These are phyloP conservation scores for Otus sunia DNA, from an alignment of 2,113 vertebrate species.

Conservation along the genomic window DNA sequence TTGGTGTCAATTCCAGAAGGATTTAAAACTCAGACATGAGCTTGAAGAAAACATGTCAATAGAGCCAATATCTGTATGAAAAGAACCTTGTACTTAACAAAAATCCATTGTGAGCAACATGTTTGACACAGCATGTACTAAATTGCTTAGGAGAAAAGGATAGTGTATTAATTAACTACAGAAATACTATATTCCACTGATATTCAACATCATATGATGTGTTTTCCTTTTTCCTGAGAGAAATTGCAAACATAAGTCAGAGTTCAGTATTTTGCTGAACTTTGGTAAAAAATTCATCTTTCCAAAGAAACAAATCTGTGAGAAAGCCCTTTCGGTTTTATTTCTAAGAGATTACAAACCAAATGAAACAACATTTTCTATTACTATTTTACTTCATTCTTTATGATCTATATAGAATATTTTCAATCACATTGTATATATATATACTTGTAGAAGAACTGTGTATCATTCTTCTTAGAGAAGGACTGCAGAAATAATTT, in stretches of 20 bases:
- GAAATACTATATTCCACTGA: neutral
- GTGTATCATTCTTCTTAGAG: neutral
- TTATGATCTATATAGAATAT: neutral
- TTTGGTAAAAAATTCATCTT: neutral
- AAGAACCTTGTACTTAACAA: slow-evolving; percentile 25
- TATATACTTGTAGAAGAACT: neutral
- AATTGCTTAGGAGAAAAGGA: slow-evolving; percentile 20
- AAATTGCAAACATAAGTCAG: slow-evolving; percentile 4
- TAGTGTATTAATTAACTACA: neutral
- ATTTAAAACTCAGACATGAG: slow-evolving; percentile 55
- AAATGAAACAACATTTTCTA: neutral
- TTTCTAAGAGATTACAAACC: neutral
- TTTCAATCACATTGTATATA: neutral
- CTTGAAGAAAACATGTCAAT: slow-evolving; percentile 1
- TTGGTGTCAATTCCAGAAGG: slow-evolving; percentile 58
- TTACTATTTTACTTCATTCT: neutral
- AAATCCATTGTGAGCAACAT: slow-evolving; percentile 14
- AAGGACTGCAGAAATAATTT: neutral
- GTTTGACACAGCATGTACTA: neutral
- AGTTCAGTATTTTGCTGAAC: neutral
- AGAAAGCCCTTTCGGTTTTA: neutral
- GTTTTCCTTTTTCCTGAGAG: neutral
- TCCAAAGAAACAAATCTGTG: neutral
- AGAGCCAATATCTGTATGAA: slow-evolving; percentile 21
- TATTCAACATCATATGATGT: neutral